Base-by-base conservation (phyloP, 2,888 invertebrate species). In the Bombylius major region DNA sequence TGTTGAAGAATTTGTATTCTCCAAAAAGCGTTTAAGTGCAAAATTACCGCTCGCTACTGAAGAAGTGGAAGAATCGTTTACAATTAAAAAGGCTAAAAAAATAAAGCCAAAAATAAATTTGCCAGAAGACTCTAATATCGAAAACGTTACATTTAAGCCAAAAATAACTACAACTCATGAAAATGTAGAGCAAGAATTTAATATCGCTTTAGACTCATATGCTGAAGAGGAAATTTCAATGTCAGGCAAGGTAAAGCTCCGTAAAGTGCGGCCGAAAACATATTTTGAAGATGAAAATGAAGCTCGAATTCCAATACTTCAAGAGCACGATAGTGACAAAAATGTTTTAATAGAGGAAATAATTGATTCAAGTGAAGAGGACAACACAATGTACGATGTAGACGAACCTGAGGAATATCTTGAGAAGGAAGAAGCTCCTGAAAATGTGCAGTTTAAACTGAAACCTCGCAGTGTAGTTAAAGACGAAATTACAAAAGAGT, bases 181-280 rank as follows among this genome's bases (percentile, higher is more conserved):
- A 77, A 87, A 89, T 65, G 87, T 91, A 13, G 90, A 91, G 67
- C 91, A 91, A 75, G 91, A 91, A 74, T 91, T 91, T 69, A 89
- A 86, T 71, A 89, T 91, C 62, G 86, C 87, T 12, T 74, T 90
- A 59, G 87, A 90, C 72, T 86, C 87, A 0, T 90, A 90, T 69
- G 89, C 88, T 46, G 90, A 89, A 75, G 90, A 90, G 77, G 89
- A 90, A 75, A 86, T 90, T 63, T 87, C 88, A 9, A 86, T 90
- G 84, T 84, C 87, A 5, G 87, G 88, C 57, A 89, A 87, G 72
- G 84, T 90, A 1, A 87, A 86, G 72, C 66, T 90, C 8, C 88
- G 86, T 69, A 87, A 86, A 65, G 82, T 79, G 55, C 82, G 82
- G 61, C 83, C 83, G 54, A 81, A 82, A 57, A 87, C 87, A 3